phyloP scores from a whole-genome alignment of 1,140 invertebrate genomes.

The Philotrypesis tridentata region DNA sequence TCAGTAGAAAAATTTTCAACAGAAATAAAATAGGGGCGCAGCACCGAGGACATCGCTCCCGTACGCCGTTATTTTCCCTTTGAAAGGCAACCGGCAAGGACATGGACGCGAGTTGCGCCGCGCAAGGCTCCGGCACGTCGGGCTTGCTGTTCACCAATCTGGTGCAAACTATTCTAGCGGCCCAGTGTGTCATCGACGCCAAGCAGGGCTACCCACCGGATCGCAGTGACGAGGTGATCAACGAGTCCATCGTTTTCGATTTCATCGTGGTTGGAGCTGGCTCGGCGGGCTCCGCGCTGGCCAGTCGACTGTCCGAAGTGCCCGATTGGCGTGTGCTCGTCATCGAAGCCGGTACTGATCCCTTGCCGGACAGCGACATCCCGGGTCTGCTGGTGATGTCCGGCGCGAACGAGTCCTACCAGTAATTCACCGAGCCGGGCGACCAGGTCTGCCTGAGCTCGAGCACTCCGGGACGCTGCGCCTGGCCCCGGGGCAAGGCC shows the following conservation, averaged over 20 bases:
- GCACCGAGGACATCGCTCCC: too few species aligned
- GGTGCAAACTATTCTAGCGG: constrained; percentile 72
- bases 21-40: too few species aligned
- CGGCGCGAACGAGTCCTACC: constrained; percentile 79
- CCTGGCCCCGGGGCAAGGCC: constrained; percentile 81
- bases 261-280: constrained; percentile 78
- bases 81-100: not conserved
- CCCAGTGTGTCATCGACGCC: constrained; percentile 72
- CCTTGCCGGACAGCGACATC: constrained; percentile 69
- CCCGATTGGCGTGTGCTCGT: constrained; percentile 74
- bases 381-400: constrained; percentile 74
- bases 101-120: constrained; percentile 65
- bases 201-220: constrained; percentile 66
- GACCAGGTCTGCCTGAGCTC: constrained; percentile 73
- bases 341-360: constrained; percentile 76
- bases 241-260: constrained; percentile 73
- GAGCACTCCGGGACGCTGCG: constrained; percentile 73
- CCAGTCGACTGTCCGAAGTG: constrained; percentile 75
- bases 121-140: constrained; percentile 50
- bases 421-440: constrained; percentile 79
- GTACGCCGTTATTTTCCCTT: too few species aligned
- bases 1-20: too few species aligned
- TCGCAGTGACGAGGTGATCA: constrained; percentile 70
- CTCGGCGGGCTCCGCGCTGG: constrained; percentile 80
- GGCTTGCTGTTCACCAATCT: constrained; percentile 64